Conservation (phyloP, 2,113 vertebrate species). For the Antechinus stuartii region DNA sequence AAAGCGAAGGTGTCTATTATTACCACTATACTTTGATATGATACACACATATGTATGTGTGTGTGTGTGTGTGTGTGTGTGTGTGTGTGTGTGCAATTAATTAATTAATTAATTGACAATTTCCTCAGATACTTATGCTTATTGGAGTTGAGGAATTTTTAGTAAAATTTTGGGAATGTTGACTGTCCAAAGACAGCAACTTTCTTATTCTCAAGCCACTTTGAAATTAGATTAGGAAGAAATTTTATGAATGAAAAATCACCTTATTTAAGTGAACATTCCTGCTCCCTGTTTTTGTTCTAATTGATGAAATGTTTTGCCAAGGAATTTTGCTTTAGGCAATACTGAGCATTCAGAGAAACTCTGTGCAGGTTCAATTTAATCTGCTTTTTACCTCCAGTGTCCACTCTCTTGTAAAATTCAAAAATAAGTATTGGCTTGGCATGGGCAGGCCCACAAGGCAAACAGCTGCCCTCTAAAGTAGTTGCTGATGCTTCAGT, state of each 20-base stretch:
- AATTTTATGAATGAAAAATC: conserved; percentile 73
- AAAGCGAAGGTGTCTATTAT: no score
- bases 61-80: no score
- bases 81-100: no score
- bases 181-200: conserved; percentile 37
- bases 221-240: conserved; percentile 42
- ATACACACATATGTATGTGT: no score
- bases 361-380: conserved; percentile 65
- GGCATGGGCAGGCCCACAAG: neutral
- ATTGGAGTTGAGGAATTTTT: neutral
- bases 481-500: neutral
- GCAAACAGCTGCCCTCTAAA: neutral
- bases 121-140: neutral
- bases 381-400: conserved; percentile 61
- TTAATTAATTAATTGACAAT: no score
- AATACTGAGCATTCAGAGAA: conserved; percentile 65
- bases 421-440: conserved; percentile 36
- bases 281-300: conserved; percentile 32
- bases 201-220: conserved; percentile 52
- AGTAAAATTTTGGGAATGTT: conserved; percentile 6
- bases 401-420: conserved; percentile 70
- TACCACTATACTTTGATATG: no score
- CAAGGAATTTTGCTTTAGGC: conserved; percentile 66
- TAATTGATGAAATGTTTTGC: conserved; percentile 55
- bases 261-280: conserved; percentile 55